phyloP scores from a whole-genome alignment of 2,113 vertebrate species.

The Campylomormyrus tamandua region DNA sequence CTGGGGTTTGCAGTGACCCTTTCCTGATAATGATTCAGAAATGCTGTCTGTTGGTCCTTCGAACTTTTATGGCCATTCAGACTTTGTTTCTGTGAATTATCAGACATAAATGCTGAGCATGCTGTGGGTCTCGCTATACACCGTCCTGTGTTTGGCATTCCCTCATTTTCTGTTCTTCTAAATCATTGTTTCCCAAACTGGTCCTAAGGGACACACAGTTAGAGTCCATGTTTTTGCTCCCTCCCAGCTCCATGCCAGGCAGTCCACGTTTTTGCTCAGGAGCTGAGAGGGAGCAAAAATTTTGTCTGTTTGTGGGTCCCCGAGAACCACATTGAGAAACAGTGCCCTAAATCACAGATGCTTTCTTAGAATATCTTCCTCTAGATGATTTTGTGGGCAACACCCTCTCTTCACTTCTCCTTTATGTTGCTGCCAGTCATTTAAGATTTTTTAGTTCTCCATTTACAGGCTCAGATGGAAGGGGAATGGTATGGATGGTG shows the following conservation, averaged over 20 bases:
- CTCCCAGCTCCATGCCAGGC: too few species aligned
- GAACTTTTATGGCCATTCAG: background rate
- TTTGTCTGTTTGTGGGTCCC: background rate
- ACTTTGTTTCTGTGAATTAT: background rate
- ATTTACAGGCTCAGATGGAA: background rate
- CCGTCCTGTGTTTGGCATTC: background rate
- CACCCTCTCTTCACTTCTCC: background rate
- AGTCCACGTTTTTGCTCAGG: background rate
- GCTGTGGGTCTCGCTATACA: background rate
- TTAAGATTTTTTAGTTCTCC: background rate
- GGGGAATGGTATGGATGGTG: background rate
- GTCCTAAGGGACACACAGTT: background rate
- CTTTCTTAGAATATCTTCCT: background rate
- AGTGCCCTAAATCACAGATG: background rate
- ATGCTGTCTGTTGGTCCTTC: background rate
- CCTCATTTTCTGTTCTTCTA: background rate
- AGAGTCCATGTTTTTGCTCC: background rate
- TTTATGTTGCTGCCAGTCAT: constrained; percentile 12
- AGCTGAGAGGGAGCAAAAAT: background rate
- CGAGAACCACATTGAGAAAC: background rate
- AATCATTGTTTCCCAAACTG: background rate
- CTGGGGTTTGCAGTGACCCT: background rate
- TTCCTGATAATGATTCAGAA: background rate
- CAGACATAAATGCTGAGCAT: background rate
- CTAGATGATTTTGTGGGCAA: constrained; percentile 2